Conservation (phyloP, 30 jellyfish, hydroid and myxozoan species). For the Clytia hemisphaerica region DNA sequence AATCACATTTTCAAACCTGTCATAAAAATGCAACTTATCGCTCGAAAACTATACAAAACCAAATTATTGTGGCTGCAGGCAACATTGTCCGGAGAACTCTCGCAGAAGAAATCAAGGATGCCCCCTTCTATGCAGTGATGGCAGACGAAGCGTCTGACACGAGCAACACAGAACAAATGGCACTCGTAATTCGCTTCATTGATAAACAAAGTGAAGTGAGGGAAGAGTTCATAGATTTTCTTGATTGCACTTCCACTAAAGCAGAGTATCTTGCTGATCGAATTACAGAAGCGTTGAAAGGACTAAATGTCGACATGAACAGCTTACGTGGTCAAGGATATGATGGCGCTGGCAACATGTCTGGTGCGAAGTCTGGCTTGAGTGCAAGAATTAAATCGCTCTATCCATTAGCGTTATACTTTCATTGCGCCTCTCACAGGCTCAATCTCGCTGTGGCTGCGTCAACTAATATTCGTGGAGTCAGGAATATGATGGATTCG, state of each 20-base stretch:
- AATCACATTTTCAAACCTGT: background rate
- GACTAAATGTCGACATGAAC: too few species aligned
- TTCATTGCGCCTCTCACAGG: too few species aligned
- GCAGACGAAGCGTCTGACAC: too few species aligned
- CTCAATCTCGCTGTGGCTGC: constrained; percentile 20
- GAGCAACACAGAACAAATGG: too few species aligned
- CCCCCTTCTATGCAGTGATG: too few species aligned
- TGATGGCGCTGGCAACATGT: constrained; percentile 10
- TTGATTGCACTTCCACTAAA: constrained; percentile 24
- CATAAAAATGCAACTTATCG: constrained; percentile 19
- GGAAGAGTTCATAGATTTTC: constrained; percentile 42
- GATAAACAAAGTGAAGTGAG: constrained; percentile 1
- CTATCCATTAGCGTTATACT: background rate
- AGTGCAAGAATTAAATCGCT: background rate
- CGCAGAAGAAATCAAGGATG: constrained; percentile 10
- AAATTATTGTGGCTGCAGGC: constrained; percentile 12
- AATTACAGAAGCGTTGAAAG: too few species aligned
- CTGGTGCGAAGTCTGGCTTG: background rate
- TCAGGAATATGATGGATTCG: constrained; percentile 29
- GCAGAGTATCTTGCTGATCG: too few species aligned
- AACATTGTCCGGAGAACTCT: constrained; percentile 8
- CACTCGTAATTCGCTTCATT: background rate
- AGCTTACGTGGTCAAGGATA: background rate
- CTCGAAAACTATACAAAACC: constrained; percentile 25
- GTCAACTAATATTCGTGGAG: background rate